Conservation (phyloP, 1,140 invertebrate genomes). For the Harlomillsia oculata region DNA sequence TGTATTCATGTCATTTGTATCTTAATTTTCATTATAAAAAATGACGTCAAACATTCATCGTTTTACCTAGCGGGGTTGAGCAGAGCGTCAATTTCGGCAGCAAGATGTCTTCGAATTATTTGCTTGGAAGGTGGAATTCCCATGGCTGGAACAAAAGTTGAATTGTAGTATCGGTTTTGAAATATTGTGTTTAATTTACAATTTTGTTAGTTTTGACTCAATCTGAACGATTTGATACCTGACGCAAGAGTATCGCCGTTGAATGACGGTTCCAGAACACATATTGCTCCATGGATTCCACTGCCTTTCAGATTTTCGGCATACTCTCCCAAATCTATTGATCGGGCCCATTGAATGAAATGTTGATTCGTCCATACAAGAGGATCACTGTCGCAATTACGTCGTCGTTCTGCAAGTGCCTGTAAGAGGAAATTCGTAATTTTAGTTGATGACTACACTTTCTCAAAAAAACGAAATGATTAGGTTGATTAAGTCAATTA, state of each 20-base stretch:
- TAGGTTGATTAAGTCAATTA: too few relatives aligned
- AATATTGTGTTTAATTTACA: neutral
- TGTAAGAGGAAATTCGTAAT: conserved; percentile 39
- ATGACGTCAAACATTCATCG: too few relatives aligned
- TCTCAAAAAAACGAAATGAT: too few relatives aligned
- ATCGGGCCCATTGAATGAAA: conserved; percentile 82
- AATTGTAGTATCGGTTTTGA: neutral
- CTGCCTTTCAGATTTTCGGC: conserved; percentile 89
- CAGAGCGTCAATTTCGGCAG: conserved; percentile 78
- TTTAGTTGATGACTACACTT: neutral
- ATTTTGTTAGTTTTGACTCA: neutral
- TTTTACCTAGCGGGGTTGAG: conserved; percentile 86
- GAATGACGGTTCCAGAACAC: conserved; percentile 84
- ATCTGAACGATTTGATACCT: neutral
- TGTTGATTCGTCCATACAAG: conserved; percentile 90
- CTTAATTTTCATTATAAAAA: too few relatives aligned
- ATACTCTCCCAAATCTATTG: conserved; percentile 86
- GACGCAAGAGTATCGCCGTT: conserved; percentile 82
- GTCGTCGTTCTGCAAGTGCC: conserved; percentile 73
- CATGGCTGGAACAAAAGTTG: conserved; percentile 52
- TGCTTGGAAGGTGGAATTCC: conserved; percentile 87
- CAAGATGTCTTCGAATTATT: conserved; percentile 80
- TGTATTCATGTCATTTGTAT: neutral
- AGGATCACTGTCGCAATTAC: conserved; percentile 79
- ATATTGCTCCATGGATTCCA: conserved; percentile 83